Conservation (phyloP, 2,888 invertebrate genomes). For the Rotaria socialis region DNA sequence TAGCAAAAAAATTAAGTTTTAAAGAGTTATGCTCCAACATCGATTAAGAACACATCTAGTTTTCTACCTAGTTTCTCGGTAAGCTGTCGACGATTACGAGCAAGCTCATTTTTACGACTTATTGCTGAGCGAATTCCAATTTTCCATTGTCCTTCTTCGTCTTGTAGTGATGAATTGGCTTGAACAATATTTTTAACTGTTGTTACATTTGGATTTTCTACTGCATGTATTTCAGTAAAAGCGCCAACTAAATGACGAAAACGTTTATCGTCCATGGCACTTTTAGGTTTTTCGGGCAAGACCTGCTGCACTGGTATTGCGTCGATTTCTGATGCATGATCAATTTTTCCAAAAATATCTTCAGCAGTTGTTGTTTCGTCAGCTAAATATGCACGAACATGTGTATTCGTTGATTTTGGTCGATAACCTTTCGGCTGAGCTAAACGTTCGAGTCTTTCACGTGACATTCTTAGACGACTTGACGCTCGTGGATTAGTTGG, state of each 20-base stretch:
- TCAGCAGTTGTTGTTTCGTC: background rate
- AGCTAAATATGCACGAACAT: no score
- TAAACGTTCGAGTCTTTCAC: background rate
- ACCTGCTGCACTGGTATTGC: background rate
- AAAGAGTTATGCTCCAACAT: background rate
- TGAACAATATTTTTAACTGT: background rate
- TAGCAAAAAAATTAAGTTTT: background rate
- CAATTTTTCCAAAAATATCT: background rate
- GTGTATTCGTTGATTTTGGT: background rate
- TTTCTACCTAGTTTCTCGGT: background rate
- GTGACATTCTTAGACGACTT: background rate
- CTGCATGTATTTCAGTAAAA: background rate
- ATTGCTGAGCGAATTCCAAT: background rate
- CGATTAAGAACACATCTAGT: background rate
- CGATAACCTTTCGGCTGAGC: background rate
- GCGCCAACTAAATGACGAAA: background rate
- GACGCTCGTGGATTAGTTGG: background rate
- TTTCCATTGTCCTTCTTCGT: background rate
- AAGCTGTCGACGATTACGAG: background rate
- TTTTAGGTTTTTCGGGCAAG: background rate
- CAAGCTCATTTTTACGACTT: background rate
- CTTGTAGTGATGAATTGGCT: conserved; percentile 9
- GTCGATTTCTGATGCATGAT: background rate
- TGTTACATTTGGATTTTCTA: background rate
- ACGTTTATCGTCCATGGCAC: background rate